Conservation (phyloP, 1,140 invertebrate species). For the Myzus persicae region DNA sequence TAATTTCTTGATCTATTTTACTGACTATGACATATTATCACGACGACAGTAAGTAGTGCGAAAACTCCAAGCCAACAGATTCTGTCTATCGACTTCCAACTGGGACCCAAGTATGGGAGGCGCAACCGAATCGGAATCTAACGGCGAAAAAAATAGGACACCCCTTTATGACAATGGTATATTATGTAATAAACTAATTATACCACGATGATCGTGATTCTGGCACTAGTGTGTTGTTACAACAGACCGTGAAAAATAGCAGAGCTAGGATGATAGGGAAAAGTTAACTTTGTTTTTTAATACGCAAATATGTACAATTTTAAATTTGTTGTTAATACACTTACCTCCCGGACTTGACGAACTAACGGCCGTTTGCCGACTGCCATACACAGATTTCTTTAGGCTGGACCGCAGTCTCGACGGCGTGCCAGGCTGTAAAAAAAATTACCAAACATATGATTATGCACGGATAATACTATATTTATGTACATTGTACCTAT, state of each 20-base stretch:
- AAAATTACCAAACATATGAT: not conserved
- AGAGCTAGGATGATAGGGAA: not conserved
- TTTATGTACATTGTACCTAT: not conserved
- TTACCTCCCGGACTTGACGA: constrained; percentile 36
- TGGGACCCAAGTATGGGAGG: too few species aligned
- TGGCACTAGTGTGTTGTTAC: too few species aligned
- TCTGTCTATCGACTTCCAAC: too few species aligned
- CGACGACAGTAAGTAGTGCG: too few species aligned
- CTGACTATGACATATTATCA: too few species aligned
- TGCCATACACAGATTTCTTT: constrained; percentile 35
- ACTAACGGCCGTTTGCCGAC: not conserved
- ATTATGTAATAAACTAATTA: too few species aligned
- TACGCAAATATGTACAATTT: not conserved
- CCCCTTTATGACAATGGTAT: too few species aligned
- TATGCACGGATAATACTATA: not conserved
- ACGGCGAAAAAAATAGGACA: too few species aligned
- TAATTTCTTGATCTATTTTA: too few species aligned
- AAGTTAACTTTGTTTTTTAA: not conserved
- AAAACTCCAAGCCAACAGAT: too few species aligned
- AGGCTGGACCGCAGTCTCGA: constrained; percentile 50
- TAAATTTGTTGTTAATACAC: not conserved
- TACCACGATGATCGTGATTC: too few species aligned
- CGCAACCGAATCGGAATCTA: too few species aligned
- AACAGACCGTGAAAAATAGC: not conserved
- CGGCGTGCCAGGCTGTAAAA: constrained; percentile 12